Base-by-base conservation (phyloP, 2,113 vertebrate species). In the Hyla sarda region DNA sequence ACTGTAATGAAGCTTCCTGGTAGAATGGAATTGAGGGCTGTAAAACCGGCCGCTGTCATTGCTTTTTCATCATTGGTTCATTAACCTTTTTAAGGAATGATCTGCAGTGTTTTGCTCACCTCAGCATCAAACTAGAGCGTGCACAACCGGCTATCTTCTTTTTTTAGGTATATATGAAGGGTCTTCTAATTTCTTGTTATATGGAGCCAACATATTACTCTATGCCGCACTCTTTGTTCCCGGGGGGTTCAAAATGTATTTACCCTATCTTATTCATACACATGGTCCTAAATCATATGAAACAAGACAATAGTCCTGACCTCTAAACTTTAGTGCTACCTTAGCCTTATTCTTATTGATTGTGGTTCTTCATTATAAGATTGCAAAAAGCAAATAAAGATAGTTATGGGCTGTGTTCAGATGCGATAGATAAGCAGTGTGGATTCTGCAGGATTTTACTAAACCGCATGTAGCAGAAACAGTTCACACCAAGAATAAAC, bases 21-120 rank as follows among this genome's bases (percentile, higher is more conserved):
- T 60, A 21, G 6, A 65, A 47, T 76, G 73, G 47, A 84, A 76
- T 76, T 76, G 72, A 84, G 45, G 7, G 83, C 58, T 45, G 17
- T 65, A 76, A 83, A 83, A 74, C 32, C 58, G 48, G 69, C 23
- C 10, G 34, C 69, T 47, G 50, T 48, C 37, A 48, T 41, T 30
- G 69, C 69, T 45, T 60, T 73, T 72, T 75, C 52, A 58, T 60
- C 17, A 73, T 19, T 60, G 82, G 71, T 45, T 73, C 28, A 32
- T 74, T 73, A 73, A 74, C 67, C 71, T 73, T 83, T 74, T 47
- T 41, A 41, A 14, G 34, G 52, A 56, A 8, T 30, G n/a, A 34
- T 10, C 50, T 47, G 71, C n/a, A 74, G 41, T 25, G 50, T 75
- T 60, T 74, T 47, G 34, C 67, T 74, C 30, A 75, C 32, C 41